phyloP scores from a whole-genome alignment of 64 coral and sea anemone species.

The Actinia tenebrosa region DNA sequence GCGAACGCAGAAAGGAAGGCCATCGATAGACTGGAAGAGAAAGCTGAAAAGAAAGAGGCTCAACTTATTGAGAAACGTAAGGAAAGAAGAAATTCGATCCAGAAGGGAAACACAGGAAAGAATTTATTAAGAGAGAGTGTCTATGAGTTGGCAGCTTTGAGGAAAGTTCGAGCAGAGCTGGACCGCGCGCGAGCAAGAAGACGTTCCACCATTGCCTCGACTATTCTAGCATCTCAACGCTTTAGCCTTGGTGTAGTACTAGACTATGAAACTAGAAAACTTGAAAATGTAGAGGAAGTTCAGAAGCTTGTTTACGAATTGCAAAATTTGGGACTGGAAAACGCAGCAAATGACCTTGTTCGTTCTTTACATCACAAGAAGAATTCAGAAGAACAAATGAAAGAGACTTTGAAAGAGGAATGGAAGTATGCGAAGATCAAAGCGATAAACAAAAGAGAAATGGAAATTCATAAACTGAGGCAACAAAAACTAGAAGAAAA shows the following conservation, averaged over 20 bases:
- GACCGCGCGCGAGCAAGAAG: constrained; percentile 50
- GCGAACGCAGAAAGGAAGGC: constrained; percentile 42
- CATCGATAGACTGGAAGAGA: constrained; percentile 33
- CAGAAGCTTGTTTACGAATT: constrained; percentile 69
- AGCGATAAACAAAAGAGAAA: constrained; percentile 54
- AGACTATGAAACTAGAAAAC: constrained; percentile 57
- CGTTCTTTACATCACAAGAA: constrained; percentile 57
- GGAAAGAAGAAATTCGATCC: background rate
- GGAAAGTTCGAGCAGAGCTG: constrained; percentile 54
- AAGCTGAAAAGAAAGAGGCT: constrained; percentile 46
- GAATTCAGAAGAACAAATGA: constrained; percentile 55
- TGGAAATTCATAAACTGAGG: constrained; percentile 50
- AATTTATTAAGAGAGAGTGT: background rate
- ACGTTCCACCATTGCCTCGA: constrained; percentile 10
- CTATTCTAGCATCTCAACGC: background rate
- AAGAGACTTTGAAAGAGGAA: constrained; percentile 50
- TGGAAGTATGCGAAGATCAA: constrained; percentile 44
- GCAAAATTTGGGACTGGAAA: constrained; percentile 39
- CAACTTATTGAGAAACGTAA: constrained; percentile 29
- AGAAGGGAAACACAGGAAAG: background rate
- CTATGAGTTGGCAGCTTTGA: constrained; percentile 26
- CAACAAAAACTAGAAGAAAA: constrained; percentile 47
- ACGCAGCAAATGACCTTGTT: constrained; percentile 24
- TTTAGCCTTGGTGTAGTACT: constrained; percentile 18
- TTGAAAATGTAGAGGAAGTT: constrained; percentile 74